Evolutionary conservation across 2,797 vertebrate species (phyloP), one percentile per base, ranked within the genome.

Genomic region (Enoplosus armatus): DNA sequence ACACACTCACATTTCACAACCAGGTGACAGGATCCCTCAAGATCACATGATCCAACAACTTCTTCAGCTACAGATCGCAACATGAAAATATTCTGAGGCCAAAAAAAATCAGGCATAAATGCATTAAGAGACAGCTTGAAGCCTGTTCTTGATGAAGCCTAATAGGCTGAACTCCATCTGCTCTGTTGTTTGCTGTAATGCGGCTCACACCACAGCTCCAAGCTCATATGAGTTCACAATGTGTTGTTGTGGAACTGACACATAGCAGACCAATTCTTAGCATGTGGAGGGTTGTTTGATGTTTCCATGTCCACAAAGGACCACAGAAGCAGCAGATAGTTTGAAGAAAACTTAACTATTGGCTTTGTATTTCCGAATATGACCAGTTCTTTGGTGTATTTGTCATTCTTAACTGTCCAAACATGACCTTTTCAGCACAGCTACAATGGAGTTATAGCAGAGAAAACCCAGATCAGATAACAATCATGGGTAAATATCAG

Each of bases 1-100:
- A 59, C 8, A 3, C 1, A 35, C 47, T 91, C 60, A 39, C 6
- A 29, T 92, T 88, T 87, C 77, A 86, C 59, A 37, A 75, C 65
- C 66, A 39, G 61, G 82, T 75, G 64, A 77, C 55, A 37, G 58
- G 60, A 77, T 67, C 69, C 66, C 35, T 75, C 8, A 4, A 61
- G 24, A 61, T 66, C 70, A 76, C 63, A 43, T 72, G 47, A 78
- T 41, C 16, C 41, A 1, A 51, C 11, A 18, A 2, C 59, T 62
- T 61, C 29, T 43, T 31, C 50, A 74, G 39, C 43, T n/a, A 43
- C 8, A 18, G 20, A 62, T 37, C 11, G 3, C 18, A 31, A 67
- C 39, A 39, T 9, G 5, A 54, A 83, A 50, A 24, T 1, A 10
- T 39, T 60, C 62, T 0, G 1, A 43, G 31, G 45, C 18, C 24